Percentiles rank a stretch among this genome's conserved stretches.
phyloP scores from a whole-genome alignment of 1,140 invertebrate genomes.

The Calliopsis andreniformis region DNA sequence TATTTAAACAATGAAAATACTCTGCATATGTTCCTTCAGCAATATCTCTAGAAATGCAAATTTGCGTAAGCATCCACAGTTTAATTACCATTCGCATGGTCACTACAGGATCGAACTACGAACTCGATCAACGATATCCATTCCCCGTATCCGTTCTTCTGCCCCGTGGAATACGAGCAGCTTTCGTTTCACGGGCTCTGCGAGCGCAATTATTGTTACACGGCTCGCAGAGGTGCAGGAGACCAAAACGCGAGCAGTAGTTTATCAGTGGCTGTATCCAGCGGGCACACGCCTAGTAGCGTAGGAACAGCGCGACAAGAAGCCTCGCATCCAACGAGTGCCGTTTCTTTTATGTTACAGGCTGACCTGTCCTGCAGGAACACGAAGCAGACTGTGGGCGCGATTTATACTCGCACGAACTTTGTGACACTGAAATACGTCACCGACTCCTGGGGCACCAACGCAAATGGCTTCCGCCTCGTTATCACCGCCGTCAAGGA shows the following conservation, averaged over 20 bases:
- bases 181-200: no score
- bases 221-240: not conserved
- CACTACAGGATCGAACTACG: no score
- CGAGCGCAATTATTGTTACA: conserved; percentile 4
- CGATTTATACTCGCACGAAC: conserved; percentile 94
- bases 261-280: not conserved
- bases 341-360: conserved; percentile 82
- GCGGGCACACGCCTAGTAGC: not conserved
- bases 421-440: conserved; percentile 96
- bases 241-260: not conserved
- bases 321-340: conserved; percentile 24
- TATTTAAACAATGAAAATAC: no score
- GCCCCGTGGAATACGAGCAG: no score
- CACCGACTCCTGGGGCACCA: conserved; percentile 95
- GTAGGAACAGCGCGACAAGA: not conserved
- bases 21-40: no score
- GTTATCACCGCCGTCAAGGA: conserved; percentile 97
- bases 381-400: conserved; percentile 91
- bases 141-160: no score
- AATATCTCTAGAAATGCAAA: no score
- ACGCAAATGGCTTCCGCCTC: conserved; percentile 94
- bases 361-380: conserved; percentile 94
- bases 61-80: no score
- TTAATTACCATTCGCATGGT: no score
- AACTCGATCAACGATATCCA: no score